A percentile compares a stretch with the other conserved stretches of the same genome.
These are phyloP conservation scores for Heteromormyrus szaboi DNA, from an alignment of 2,797 vertebrate species.

Conservation along the genomic window DNA sequence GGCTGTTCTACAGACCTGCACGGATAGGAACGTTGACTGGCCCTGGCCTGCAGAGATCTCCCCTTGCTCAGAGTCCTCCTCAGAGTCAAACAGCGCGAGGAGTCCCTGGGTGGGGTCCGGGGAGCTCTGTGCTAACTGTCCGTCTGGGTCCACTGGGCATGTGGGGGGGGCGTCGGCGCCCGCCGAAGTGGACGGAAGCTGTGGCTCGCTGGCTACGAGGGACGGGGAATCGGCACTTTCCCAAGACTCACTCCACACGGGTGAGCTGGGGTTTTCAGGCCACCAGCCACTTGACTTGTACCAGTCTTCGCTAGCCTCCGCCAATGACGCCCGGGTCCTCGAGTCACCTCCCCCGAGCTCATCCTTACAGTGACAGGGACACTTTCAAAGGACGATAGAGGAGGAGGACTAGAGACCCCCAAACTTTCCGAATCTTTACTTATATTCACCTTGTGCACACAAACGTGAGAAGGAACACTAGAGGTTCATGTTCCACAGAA, in stretches of 20 bases:
- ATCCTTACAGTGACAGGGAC: constrained; percentile 27
- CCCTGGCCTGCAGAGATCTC: not conserved
- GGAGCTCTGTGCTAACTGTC: not conserved
- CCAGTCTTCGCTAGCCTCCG: constrained; percentile 30
- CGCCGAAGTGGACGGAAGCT: constrained; percentile 15
- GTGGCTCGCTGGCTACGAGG: not conserved
- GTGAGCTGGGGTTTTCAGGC: not conserved
- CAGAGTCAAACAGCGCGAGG: constrained; percentile 16
- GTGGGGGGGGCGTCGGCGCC: not conserved
- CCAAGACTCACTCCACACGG: not conserved
- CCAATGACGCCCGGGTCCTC: constrained; percentile 15
- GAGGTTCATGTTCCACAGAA: not conserved
- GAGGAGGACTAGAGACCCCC: not conserved
- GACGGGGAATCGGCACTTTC: not conserved
- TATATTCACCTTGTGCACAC: not conserved
- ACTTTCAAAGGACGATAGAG: constrained; percentile 14
- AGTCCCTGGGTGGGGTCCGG: constrained; percentile 17
- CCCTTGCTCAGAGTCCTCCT: not conserved
- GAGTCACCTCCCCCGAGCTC: constrained; percentile 29
- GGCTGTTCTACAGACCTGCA: constrained; percentile 47
- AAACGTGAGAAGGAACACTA: not conserved
- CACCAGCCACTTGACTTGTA: constrained; percentile 31
- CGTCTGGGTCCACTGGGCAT: not conserved
- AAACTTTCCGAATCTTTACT: not conserved
- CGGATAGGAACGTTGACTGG: not conserved